These are phyloP conservation scores for Limanda limanda DNA, from an alignment of 2,113 vertebrate species.

Conservation along the genomic window DNA sequence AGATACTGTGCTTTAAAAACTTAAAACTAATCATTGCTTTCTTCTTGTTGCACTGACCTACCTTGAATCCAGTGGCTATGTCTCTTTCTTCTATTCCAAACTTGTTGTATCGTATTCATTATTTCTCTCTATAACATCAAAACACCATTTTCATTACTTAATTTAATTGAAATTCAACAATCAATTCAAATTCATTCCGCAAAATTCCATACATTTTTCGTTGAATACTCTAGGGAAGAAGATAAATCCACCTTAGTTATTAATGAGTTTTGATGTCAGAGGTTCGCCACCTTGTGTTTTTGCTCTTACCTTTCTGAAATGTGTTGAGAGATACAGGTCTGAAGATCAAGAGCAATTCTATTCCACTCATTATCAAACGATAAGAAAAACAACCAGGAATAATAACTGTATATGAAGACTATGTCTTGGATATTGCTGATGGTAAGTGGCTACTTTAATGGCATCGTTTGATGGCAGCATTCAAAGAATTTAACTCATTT, in stretches of 20 bases:
- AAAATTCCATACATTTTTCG: too few species aligned
- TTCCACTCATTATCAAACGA: not conserved
- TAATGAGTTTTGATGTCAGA: too few species aligned
- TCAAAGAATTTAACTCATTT: not conserved
- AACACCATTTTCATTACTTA: too few species aligned
- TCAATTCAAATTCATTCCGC: too few species aligned
- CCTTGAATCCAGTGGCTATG: not conserved
- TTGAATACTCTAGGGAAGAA: too few species aligned
- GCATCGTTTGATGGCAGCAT: not conserved
- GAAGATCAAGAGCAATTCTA: not conserved
- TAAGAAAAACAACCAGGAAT: not conserved
- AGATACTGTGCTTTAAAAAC: not conserved
- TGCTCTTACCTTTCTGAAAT: too few species aligned
- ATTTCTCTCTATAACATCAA: too few species aligned
- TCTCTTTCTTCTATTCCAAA: not conserved
- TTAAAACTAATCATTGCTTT: not conserved
- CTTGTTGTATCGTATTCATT: not conserved
- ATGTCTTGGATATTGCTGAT: not conserved
- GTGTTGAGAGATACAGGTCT: too few species aligned
- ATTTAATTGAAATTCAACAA: too few species aligned
- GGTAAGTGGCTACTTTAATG: not conserved
- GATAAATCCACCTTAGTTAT: too few species aligned
- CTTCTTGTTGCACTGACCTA: slow-evolving; percentile 3
- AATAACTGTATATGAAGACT: not conserved
- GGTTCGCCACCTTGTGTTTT: too few species aligned